These are phyloP conservation scores for Glareola pratincola DNA, from an alignment of 2,113 vertebrate genomes.

Conservation along the genomic window DNA sequence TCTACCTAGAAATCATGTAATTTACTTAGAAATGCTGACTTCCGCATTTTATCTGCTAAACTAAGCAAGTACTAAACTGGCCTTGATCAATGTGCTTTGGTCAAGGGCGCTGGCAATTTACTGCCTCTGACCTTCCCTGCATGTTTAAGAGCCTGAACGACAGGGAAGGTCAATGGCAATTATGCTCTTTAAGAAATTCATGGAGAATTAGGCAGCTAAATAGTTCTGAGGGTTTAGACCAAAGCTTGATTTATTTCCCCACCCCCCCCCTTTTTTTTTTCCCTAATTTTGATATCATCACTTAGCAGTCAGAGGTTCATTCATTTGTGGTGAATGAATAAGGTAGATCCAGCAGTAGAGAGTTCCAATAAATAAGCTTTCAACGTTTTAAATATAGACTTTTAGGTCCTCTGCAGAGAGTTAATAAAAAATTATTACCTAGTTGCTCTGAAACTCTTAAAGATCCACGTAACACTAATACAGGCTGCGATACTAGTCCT, in stretches of 20 bases:
- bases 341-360: neutral
- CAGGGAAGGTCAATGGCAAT: neutral
- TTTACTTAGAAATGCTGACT: conserved; percentile 23
- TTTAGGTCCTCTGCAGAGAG: neutral
- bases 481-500: neutral
- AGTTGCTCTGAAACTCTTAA: neutral
- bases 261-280: neutral
- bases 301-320: neutral
- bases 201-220: neutral
- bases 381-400: neutral
- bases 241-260: neutral
- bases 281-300: neutral
- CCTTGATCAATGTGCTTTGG: conserved; percentile 7
- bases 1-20: neutral
- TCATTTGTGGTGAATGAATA: neutral
- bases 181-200: neutral
- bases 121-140: neutral
- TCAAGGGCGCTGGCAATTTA: neutral
- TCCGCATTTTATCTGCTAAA: conserved; percentile 36
- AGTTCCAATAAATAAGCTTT: neutral
- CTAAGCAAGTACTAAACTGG: conserved; percentile 15
- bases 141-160: neutral
- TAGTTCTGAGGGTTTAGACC: neutral
- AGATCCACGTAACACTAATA: neutral
- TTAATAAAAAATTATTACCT: neutral